A percentile compares a stretch with the other conserved stretches of the same genome.
phyloP scores from a whole-genome alignment of 2,888 invertebrate genomes.

The Spodoptera exigua region DNA sequence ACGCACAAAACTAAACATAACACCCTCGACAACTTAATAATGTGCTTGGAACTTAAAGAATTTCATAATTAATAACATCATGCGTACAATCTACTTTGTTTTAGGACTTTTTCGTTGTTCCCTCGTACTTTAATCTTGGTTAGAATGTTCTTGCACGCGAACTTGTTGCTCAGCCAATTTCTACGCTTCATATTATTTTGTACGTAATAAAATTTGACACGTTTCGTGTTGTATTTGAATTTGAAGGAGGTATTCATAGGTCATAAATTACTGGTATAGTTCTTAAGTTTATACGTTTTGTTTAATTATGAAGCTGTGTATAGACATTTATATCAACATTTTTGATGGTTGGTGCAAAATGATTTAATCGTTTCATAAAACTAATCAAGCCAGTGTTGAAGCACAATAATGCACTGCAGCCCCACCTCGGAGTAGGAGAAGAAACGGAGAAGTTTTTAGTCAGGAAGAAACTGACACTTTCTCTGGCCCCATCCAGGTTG shows the following conservation, averaged over 20 bases:
- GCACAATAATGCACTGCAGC: too few relatives aligned
- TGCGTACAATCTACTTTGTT: constrained; percentile 61
- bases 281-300: neutral
- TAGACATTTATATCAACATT: too few relatives aligned
- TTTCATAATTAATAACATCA: constrained; percentile 59
- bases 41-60: constrained; percentile 47
- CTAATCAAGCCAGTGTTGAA: too few relatives aligned
- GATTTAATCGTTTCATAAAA: too few relatives aligned
- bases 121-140: constrained; percentile 77
- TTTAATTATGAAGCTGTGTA: too few relatives aligned
- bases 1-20: neutral
- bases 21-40: constrained; percentile 5
- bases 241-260: neutral
- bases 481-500: too few relatives aligned
- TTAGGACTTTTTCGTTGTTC: constrained; percentile 72
- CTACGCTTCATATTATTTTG: constrained; percentile 49
- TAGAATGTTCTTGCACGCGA: constrained; percentile 72
- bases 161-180: constrained; percentile 81
- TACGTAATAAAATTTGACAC: constrained; percentile 46
- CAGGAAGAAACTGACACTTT: too few relatives aligned
- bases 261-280: neutral
- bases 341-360: too few relatives aligned
- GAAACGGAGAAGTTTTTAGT: too few relatives aligned
- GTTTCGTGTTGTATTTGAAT: constrained; percentile 20
- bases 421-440: too few relatives aligned